Conservation (phyloP, 2,888 invertebrate genomes). For the Standfussiana lucernea region DNA sequence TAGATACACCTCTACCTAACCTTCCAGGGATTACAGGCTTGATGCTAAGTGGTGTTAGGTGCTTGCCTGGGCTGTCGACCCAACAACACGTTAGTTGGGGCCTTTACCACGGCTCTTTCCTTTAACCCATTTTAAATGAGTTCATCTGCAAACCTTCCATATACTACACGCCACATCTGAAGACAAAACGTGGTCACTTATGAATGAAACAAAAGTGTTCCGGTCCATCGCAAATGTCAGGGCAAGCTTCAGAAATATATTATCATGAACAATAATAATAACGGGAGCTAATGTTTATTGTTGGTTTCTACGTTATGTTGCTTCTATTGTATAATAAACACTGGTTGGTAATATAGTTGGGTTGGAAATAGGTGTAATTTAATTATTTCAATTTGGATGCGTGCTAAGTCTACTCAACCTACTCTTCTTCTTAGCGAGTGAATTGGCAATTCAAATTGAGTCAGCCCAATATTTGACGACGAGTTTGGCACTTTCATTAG, state of each 20-base stretch:
- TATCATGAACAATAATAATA: conserved; percentile 63
- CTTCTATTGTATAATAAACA: conserved; percentile 36
- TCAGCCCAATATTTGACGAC: too few species aligned
- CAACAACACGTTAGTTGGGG: neutral
- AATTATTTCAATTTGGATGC: conserved; percentile 8
- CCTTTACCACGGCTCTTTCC: neutral
- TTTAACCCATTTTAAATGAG: neutral
- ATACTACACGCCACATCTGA: conserved; percentile 61
- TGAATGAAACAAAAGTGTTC: conserved; percentile 82
- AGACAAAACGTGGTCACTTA: conserved; percentile 71
- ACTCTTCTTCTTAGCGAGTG: too few species aligned
- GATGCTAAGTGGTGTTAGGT: too few species aligned
- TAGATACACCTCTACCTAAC: too few species aligned
- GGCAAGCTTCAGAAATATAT: conserved; percentile 67
- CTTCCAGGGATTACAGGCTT: too few species aligned
- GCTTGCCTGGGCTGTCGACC: neutral
- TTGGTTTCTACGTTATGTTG: conserved; percentile 37
- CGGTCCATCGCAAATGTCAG: conserved; percentile 75
- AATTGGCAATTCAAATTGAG: too few species aligned
- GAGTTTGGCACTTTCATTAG: too few species aligned
- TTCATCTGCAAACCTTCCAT: conserved; percentile 55
- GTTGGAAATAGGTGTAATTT: conserved; percentile 23
- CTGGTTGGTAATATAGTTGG: conserved; percentile 45
- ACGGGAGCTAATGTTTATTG: conserved; percentile 43
- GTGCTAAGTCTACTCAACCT: neutral